Evolutionary conservation across 37 sponge, comb jelly and placozoan genomes (phyloP), one percentile per base, ranked within the genome.

Genomic region (Mnemiopsis leidyi): DNA sequence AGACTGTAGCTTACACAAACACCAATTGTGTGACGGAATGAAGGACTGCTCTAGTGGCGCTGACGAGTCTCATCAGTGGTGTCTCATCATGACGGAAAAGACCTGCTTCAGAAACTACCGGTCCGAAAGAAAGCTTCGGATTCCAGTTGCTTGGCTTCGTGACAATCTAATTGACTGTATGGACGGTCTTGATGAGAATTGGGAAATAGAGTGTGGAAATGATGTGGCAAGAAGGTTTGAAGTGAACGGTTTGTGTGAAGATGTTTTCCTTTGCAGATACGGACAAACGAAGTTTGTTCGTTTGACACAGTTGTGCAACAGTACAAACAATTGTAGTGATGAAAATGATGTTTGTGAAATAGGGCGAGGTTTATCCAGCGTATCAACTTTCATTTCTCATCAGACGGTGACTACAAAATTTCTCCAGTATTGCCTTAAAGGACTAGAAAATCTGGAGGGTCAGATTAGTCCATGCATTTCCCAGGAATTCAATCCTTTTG

Each of bases 11-110:
- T 3, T 71, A 25, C 73, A 71, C 73, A 71, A 71, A 18, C 73
- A 71, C 73, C 23, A 71, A 30, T 23, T 71, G 2, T 71, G 73
- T 71, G 73, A 71, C 73, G 73, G 73, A 71, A 18, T 71, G 5
- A 71, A 23, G 29, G 73, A 71, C 73, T 71, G 73, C 25, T 3
- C 23, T 3, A 30, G 26, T 23, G 73, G 26, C 3, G 16, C 73
- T 5, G 73, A 71, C 23, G 73, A 71, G 73, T 29, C 23, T 25
- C 2, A 3, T 3, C 3, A 23, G 2, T 29, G 23, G 25, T 71
- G 73, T 18, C 7, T 30, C 73, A 7, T 23, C 23, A 71, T 71
- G 73, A 29, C 73, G 25, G 23, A 71, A 5, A 30, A 71, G 73
- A 71, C 23, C 2, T 71, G 73, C 23, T 3, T 5, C 3, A 3